These are phyloP conservation scores for Monopterus albus DNA, from an alignment of 2,113 vertebrate species.

Conservation along the genomic window DNA sequence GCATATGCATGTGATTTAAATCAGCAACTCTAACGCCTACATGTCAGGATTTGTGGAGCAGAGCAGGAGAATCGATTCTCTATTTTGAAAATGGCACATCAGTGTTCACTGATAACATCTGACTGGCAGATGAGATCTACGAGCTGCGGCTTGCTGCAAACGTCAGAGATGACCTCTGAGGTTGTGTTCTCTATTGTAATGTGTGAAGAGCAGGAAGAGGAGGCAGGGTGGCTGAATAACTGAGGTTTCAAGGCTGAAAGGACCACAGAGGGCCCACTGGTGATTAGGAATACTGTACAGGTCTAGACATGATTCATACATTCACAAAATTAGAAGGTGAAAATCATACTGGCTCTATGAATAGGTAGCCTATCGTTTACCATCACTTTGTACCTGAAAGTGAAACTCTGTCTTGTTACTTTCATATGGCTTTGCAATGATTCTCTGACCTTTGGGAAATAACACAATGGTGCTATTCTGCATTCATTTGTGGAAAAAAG, in stretches of 20 bases:
- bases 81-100: background rate
- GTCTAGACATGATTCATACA: slow-evolving; percentile 11
- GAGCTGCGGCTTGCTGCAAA: slow-evolving; percentile 38
- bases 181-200: slow-evolving; percentile 40
- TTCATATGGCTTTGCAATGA: background rate
- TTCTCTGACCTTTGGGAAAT: slow-evolving; percentile 32
- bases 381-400: slow-evolving; percentile 3
- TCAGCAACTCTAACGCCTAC: no score
- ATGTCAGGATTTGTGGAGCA: background rate
- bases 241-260: slow-evolving; percentile 59
- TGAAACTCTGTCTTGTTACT: slow-evolving; percentile 5
- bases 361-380: background rate
- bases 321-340: background rate
- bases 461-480: no score
- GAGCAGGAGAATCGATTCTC: background rate
- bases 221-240: slow-evolving; percentile 50
- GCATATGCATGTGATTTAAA: background rate
- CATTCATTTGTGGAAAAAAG: background rate
- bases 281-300: slow-evolving; percentile 2
- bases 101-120: slow-evolving; percentile 33
- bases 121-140: background rate
- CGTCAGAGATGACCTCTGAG: slow-evolving; percentile 60
- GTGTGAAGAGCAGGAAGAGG: slow-evolving; percentile 61
- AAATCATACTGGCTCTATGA: background rate
- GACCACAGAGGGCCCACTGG: background rate